phyloP scores from a whole-genome alignment of 2,888 invertebrate genomes.

The Auanema freiburgensis region DNA sequence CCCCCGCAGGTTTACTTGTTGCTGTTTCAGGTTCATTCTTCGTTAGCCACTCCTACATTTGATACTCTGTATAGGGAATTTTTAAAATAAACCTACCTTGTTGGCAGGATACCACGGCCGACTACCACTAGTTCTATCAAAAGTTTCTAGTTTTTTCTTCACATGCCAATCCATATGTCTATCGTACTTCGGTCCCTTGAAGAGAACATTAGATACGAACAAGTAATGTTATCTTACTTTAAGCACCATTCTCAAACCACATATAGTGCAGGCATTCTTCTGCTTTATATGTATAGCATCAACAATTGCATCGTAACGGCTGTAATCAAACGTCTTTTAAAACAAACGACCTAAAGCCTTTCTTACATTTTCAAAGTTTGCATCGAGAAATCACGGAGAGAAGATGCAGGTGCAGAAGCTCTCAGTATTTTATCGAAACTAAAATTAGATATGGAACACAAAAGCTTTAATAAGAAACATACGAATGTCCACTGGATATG shows the following conservation, averaged over 20 bases:
- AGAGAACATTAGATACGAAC: constrained; percentile 4
- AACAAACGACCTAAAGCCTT: not conserved
- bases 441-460: not conserved
- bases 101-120: constrained; percentile 16
- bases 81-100: constrained; percentile 5
- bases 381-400: constrained; percentile 59
- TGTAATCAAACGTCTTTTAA: constrained; percentile 64
- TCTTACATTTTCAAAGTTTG: constrained; percentile 28
- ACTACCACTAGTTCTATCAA: constrained; percentile 16
- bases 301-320: constrained; percentile 77
- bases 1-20: constrained; percentile 7
- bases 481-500: constrained; percentile 19
- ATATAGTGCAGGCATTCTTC: constrained; percentile 91
- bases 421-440: constrained; percentile 9
- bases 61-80: no score
- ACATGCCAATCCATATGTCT: constrained; percentile 97
- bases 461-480: constrained; percentile 2
- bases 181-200: constrained; percentile 26
- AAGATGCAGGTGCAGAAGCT: constrained; percentile 69
- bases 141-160: constrained; percentile 74
- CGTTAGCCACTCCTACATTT: no score
- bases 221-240: constrained; percentile 5
- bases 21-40: constrained; percentile 2
- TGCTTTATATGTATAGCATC: constrained; percentile 75
- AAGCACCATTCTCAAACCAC: constrained; percentile 84